Base-by-base conservation (phyloP, 2,113 vertebrate species). In the Onychostruthus taczanowskii region DNA sequence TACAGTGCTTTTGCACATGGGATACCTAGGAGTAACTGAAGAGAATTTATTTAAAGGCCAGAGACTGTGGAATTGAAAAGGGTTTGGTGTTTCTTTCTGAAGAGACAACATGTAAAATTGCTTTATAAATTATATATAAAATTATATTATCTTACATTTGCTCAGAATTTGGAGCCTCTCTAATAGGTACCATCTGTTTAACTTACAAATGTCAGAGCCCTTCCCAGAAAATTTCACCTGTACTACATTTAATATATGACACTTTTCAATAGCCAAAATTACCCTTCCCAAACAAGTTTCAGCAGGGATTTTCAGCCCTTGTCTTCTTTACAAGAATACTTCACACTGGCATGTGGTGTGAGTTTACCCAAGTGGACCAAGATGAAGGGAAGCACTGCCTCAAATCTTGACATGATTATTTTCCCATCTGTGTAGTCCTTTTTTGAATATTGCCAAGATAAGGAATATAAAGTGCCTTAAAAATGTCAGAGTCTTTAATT, bases 261-360 rank as follows among this genome's bases (percentile, higher is more conserved):
- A 80, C 80, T 78, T 75, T 72, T 4, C 31, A 56, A 37, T 41
- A 84, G 80, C 90, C 56, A 94, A 56, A 91, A 75, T 72, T 84
- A 75, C 61, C 39, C 35, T 91, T 94, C 69, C 74, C 75, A 82
- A 84, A 16, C 87, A 84, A 75, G 66, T 92, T 95, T 94, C 93
- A 94, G 56, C 61, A 94, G 69, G 77, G 69, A 87, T 97, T 96
- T 94, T 73, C 89, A 95, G 80, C 69, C 74, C 91, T 75, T 87
- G 69, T 89, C 55, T 70, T 78, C 39, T 70, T 87, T 94, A 89
- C 77, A 92, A 78, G 77, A 82, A 84, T 64, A 82, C 77, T 68
- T 95, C 87, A 61, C 2, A 6, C 37, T 82, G 73, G 89, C 79
- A 95, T 28, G 63, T 88, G 67, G 53, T 87, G 56, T 80, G 92